Conservation (phyloP, 2,888 invertebrate genomes). For the Myopa tessellatipennis region DNA sequence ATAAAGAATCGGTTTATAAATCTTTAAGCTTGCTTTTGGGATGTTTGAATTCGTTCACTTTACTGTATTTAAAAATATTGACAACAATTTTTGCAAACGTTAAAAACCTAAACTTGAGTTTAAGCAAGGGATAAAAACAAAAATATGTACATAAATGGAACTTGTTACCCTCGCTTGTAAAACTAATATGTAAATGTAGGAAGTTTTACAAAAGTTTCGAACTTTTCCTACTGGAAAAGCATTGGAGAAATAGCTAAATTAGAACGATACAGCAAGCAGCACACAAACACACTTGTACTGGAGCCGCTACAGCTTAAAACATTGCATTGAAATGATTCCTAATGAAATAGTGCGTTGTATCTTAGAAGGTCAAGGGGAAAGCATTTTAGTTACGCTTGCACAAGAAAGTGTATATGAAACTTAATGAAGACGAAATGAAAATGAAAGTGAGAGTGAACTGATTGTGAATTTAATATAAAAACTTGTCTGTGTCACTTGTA, state of each 20-base stretch:
- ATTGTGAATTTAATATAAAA: not conserved
- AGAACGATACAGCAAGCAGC: not conserved
- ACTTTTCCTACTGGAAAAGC: not conserved
- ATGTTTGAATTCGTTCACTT: no score
- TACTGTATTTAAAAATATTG: no score
- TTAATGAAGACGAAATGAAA: conserved; percentile 8
- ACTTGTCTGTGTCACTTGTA: not conserved
- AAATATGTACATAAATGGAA: conserved; percentile 41
- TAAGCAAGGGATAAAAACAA: no score
- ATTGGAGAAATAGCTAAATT: conserved; percentile 15
- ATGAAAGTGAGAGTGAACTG: conserved; percentile 5
- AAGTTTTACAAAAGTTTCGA: conserved; percentile 25
- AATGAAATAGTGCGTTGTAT: conserved; percentile 23
- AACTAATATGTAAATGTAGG: conserved; percentile 19
- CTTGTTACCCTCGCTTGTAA: conserved; percentile 50
- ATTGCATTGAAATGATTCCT: not conserved
- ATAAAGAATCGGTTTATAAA: not conserved
- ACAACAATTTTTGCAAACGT: no score
- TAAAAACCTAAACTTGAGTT: no score
- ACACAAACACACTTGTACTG: conserved; percentile 21
- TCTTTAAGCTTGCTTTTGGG: not conserved
- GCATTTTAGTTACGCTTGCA: conserved; percentile 58
- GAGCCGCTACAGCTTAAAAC: no score
- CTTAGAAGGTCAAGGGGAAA: conserved; percentile 55
- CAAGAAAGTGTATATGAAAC: conserved; percentile 30